phyloP scores from a whole-genome alignment of 2,797 vertebrate species.

The Scyliorhinus canicula region DNA sequence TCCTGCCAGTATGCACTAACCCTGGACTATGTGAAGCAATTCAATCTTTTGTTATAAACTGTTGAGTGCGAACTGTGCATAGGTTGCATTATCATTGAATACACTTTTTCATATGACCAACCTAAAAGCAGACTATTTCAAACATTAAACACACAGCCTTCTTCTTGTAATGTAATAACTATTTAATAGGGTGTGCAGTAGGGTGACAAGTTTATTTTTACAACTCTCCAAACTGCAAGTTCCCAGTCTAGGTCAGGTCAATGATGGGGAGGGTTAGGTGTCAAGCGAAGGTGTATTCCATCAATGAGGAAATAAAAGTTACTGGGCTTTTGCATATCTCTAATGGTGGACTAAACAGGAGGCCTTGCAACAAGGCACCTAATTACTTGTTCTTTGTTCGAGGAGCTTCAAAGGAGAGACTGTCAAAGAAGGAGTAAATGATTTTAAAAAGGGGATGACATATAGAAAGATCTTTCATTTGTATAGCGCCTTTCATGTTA shows the following conservation, averaged over 20 bases:
- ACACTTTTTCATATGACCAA: neutral
- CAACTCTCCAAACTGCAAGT: neutral
- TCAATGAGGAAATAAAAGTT: neutral
- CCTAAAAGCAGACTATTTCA: neutral
- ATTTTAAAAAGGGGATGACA: neutral
- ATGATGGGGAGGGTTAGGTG: neutral
- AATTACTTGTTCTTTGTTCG: neutral
- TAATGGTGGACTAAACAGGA: neutral
- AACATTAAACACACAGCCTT: neutral
- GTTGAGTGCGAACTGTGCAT: neutral
- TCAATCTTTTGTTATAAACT: neutral
- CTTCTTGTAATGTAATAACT: neutral
- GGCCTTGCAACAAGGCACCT: neutral
- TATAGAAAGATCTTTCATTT: slow-evolving; percentile 14
- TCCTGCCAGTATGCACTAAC: slow-evolving; percentile 6
- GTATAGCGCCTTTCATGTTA: neutral
- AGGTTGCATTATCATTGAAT: neutral
- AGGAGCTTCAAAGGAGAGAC: neutral
- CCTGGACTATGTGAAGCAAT: neutral
- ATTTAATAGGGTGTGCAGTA: neutral
- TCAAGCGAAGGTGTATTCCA: neutral
- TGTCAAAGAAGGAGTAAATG: neutral
- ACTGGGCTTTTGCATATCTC: neutral
- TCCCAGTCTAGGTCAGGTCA: neutral
- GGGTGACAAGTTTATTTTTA: neutral